Base-by-base conservation (phyloP, 2,113 vertebrate species). In the Rhinoptilus africanus region DNA sequence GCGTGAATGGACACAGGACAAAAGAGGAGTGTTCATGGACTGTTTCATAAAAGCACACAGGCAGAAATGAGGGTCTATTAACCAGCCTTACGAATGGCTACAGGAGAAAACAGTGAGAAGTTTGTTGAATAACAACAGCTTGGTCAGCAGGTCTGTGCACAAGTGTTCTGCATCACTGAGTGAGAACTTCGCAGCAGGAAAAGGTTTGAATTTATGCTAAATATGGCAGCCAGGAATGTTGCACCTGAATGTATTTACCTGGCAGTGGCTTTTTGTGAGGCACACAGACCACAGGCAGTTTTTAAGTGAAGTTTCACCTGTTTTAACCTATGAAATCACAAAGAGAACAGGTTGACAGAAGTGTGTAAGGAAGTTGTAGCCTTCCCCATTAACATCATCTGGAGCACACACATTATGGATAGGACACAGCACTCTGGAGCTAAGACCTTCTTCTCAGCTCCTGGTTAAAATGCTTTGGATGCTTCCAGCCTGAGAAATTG, bases 371-470 rank as follows among this genome's bases (percentile, higher is more conserved):
- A 79, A 56, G 39, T 6, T 66, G 23, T 22, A 83, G 54, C 60
- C 26, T 85, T 78, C 9, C 45, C 50, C 30, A 10, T 12, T 32
- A 59, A 28, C 20, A 64, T 21, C 43, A 68, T 37, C 14, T 53
- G 56, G n/a, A 34, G 5, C 26, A 84, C 35, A 64, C 0, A 0
- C 19, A 1, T 4, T 39, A 48, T 3, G 53, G 47, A 78, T 14
- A 60, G 10, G 18, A 45, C 16, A 43, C 22, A 37, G 10, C 0
- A 1, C 30, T 26, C 10, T 19, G 39, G 27, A 66, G 30, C 17
- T 17, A 23, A 85, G n/a, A 7, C 15, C 37, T 45, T 10, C 37
- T 71, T 53, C 48, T 27, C 34, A 86, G 35, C 48, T 83, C 18
- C 86, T 73, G 22, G 15, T 51, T 51, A 69, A 92, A 87, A 91